phyloP scores from a whole-genome alignment of 2,888 invertebrate species.

The Geophilus truncorum region DNA sequence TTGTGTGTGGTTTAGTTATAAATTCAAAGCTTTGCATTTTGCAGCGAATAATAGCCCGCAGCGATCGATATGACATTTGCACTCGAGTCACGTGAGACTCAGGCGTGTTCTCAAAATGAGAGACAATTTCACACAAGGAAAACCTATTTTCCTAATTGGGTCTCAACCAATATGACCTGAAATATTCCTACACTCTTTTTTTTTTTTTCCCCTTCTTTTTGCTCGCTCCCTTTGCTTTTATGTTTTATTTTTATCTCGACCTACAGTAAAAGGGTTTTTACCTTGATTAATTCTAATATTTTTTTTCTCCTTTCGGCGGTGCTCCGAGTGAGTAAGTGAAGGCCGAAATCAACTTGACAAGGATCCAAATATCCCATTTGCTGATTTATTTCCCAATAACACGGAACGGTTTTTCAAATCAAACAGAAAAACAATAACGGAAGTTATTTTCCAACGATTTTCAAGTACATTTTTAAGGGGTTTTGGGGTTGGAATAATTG shows the following conservation, averaged over 20 bases:
- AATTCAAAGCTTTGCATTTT: conserved; percentile 27
- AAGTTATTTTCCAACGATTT: too few relatives aligned
- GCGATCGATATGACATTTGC: conserved; percentile 27
- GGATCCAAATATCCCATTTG: neutral
- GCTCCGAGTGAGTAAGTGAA: too few relatives aligned
- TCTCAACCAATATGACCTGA: conserved; percentile 25
- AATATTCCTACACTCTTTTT: conserved; percentile 1
- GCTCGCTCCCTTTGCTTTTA: neutral
- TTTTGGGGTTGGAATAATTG: too few relatives aligned
- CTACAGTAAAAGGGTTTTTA: conserved; percentile 1
- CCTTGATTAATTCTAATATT: conserved; percentile 9
- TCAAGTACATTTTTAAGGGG: too few relatives aligned
- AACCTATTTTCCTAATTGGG: conserved; percentile 27
- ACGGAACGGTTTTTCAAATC: neutral
- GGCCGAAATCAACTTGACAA: neutral
- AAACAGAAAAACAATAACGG: too few relatives aligned
- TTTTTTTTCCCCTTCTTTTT: neutral
- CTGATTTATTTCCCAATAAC: neutral
- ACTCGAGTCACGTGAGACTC: conserved; percentile 23
- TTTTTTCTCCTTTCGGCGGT: neutral
- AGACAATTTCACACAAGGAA: conserved; percentile 24
- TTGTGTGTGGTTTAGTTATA: conserved; percentile 14
- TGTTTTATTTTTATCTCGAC: neutral
- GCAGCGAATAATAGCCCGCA: conserved; percentile 21
- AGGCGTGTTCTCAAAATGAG: conserved; percentile 27